These are phyloP conservation scores for Bradypodion ventrale DNA, from an alignment of 2,797 vertebrate species.

Conservation along the genomic window DNA sequence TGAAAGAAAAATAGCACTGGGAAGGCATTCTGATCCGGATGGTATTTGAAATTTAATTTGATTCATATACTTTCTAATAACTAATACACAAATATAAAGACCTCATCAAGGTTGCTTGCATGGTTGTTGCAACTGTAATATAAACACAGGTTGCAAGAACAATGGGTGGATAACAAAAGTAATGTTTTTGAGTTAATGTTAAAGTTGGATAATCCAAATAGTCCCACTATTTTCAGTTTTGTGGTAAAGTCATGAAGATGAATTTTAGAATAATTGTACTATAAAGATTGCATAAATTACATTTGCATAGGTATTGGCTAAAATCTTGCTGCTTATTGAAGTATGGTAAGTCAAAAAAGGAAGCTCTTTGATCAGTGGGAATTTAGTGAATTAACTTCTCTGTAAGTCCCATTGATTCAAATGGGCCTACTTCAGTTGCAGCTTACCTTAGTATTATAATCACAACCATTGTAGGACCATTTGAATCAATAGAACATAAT, in stretches of 20 bases:
- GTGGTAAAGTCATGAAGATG: not conserved
- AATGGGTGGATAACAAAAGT: not conserved
- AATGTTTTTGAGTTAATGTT: not conserved
- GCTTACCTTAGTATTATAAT: no score
- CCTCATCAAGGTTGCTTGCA: not conserved
- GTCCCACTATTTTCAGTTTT: not conserved
- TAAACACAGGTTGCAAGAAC: not conserved
- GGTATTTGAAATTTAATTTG: not conserved
- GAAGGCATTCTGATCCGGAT: not conserved
- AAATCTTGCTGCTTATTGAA: not conserved
- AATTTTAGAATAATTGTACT: not conserved
- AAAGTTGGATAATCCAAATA: not conserved
- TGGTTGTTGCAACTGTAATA: not conserved
- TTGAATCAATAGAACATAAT: no score
- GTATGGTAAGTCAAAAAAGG: no score
- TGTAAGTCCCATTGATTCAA: no score
- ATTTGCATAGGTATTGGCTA: not conserved
- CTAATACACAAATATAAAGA: not conserved
- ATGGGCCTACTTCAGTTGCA: no score
- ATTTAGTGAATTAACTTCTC: no score
- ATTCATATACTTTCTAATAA: not conserved
- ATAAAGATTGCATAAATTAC: not conserved
- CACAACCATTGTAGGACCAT: no score
- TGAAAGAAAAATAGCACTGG: not conserved
- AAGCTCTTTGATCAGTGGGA: no score